A percentile compares a stretch with the other conserved stretches of the same genome.
Conservation (phyloP, 2,113 vertebrate species). For the Nesogale talazaci region DNA sequence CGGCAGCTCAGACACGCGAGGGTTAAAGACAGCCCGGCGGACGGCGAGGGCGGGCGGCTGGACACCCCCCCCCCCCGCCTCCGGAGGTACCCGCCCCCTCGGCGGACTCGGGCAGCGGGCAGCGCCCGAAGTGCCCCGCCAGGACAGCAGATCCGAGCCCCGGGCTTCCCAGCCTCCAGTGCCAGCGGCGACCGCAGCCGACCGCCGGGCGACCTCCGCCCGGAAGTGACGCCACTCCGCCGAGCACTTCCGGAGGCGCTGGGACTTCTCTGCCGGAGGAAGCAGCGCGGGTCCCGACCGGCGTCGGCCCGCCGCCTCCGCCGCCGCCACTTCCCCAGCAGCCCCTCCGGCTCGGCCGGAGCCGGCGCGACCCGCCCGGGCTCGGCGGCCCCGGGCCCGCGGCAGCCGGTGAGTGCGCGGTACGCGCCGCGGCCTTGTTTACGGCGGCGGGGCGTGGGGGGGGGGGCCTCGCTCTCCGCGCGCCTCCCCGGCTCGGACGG, state of each 20-base stretch:
- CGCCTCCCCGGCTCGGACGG: slow-evolving; percentile 5
- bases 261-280: slow-evolving; percentile 57
- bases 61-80: no score
- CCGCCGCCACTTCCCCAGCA: neutral
- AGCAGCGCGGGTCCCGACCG: slow-evolving; percentile 64
- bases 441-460: slow-evolving; percentile 1
- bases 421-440: slow-evolving; percentile 79
- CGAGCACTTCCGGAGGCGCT: slow-evolving; percentile 73
- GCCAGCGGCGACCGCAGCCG: rapidly evolving
- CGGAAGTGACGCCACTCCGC: slow-evolving; percentile 74
- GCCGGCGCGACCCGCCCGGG: neutral
- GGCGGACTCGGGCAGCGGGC: neutral
- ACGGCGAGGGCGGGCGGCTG: neutral
- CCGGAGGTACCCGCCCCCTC: neutral
- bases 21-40: neutral
- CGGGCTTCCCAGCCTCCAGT: rapidly evolving
- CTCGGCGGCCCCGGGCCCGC: slow-evolving; percentile 17
- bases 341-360: neutral
- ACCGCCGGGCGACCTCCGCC: slow-evolving; percentile 40
- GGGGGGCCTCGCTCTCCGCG: neutral
- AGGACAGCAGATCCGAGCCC: rapidly evolving
- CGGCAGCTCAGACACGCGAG: neutral
- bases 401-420: slow-evolving; percentile 76
- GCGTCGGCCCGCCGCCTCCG: slow-evolving; percentile 46
- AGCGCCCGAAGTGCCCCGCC: rapidly evolving